These are phyloP conservation scores for Numenius phaeopus DNA, from an alignment of 2,797 vertebrate genomes.

Conservation along the genomic window DNA sequence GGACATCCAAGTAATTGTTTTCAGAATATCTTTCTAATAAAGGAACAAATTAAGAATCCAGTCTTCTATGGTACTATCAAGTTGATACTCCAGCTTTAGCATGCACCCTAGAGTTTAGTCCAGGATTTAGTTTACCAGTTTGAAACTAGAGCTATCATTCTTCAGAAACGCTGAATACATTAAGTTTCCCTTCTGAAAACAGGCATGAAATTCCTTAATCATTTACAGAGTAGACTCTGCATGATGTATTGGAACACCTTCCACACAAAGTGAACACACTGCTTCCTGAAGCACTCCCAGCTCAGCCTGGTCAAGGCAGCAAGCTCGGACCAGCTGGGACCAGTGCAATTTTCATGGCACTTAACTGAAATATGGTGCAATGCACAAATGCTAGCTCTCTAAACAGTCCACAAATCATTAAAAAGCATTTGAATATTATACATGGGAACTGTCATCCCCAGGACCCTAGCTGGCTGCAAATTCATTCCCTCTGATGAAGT, in stretches of 20 bases:
- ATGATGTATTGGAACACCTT: not conserved
- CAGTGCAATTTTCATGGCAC: not conserved
- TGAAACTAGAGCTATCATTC: not conserved
- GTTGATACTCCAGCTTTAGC: not conserved
- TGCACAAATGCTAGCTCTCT: not conserved
- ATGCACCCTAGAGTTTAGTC: not conserved
- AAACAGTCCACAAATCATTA: not conserved
- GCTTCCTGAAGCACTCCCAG: not conserved
- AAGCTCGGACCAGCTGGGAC: not conserved
- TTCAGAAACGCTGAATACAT: not conserved
- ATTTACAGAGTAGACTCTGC: not conserved
- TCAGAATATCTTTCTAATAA: not conserved
- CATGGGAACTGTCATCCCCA: constrained; percentile 15
- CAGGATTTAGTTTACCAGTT: not conserved
- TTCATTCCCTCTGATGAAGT: not conserved
- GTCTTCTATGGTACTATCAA: not conserved
- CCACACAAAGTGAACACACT: not conserved
- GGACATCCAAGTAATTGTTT: not conserved
- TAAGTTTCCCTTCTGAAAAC: not conserved
- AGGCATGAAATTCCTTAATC: not conserved
- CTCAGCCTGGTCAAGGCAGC: not conserved
- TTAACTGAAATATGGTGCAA: not conserved
- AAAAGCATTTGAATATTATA: not conserved
- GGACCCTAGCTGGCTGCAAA: constrained; percentile 19
- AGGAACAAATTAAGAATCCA: not conserved